Base-by-base conservation (phyloP, 1,140 invertebrate species). In the Drosophila takahashii region DNA sequence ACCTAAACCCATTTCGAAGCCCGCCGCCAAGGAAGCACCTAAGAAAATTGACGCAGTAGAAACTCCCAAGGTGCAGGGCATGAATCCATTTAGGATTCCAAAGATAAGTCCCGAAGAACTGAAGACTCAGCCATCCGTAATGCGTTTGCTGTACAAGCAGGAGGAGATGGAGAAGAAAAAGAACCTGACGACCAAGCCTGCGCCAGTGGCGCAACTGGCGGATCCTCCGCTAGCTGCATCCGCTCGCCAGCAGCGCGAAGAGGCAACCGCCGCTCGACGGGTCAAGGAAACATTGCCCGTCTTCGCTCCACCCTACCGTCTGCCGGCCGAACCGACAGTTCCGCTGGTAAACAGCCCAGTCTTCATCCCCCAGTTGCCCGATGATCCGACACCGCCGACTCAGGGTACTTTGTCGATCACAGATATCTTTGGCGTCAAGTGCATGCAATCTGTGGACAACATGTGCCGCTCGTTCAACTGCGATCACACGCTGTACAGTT, bases 401-500 rank as follows among this genome's bases (percentile, higher is more conserved):
- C 22, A 37, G 1, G 16, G 4, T 10, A 8, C 15, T 32, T n/a
- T 2, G 7, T 45, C 29, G 11, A n/a, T 51, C 3, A 13, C 15
- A 16, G 13, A 42, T 0, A 4, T 66, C 0, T 79, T 89, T 60
- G 84, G 79, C 7, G 41, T 62, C 4, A 79, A 66, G n/a, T 89
- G 84, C 36, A 56, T 57, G 45, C n/a, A 1, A 0, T 52, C 13
- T 57, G 26, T 87, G 1, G 44, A 70, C 6, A 36, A 44, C 1
- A 6, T 7, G 0, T 89, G 84, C 15, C 1, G 2, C 0, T 3
- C 1, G 8, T n/a, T 16, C 0, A 18, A 39, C 16, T 89, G 84
- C 34, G 52, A 89, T 42, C 83, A 87, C 15, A 2, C 9, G 5
- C 26, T 73, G 2, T 16, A 10, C 13, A 13, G 7, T 18, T n/a